These are phyloP conservation scores for Panagrolaimus sp. DNA, from an alignment of 1,140 invertebrate genomes.

Conservation along the genomic window DNA sequence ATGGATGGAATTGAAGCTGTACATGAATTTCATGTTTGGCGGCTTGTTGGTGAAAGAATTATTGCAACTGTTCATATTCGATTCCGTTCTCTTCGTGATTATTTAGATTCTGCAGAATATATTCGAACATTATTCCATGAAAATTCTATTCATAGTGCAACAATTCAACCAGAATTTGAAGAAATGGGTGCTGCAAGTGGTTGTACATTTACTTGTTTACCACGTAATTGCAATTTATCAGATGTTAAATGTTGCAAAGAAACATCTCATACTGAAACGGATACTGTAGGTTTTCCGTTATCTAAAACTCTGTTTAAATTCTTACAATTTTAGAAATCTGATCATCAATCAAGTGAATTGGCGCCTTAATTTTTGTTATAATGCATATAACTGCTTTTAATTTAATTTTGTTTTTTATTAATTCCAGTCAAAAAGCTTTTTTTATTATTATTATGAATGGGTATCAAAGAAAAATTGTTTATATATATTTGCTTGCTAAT, in stretches of 20 bases:
- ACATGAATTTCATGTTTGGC: conserved; percentile 66
- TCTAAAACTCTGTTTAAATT: neutral
- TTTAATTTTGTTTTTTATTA: too few species aligned
- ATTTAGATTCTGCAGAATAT: conserved; percentile 62
- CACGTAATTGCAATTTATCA: conserved; percentile 27
- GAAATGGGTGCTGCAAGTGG: conserved; percentile 32
- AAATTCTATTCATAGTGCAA: conserved; percentile 65
- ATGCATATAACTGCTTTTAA: too few species aligned
- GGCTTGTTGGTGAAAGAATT: conserved; percentile 63
- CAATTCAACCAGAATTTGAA: conserved; percentile 63
- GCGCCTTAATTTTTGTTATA: too few species aligned
- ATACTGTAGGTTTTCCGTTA: neutral
- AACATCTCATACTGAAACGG: neutral
- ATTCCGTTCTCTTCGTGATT: conserved; percentile 62
- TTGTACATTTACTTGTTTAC: conserved; percentile 31
- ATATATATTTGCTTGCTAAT: too few species aligned
- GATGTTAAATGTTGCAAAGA: conserved; percentile 15
- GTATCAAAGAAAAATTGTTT: too few species aligned
- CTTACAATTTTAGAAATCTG: neutral
- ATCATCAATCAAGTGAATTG: neutral
- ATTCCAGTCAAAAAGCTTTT: too few species aligned
- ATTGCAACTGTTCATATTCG: conserved; percentile 65
- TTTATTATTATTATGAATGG: too few species aligned
- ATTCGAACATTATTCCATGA: conserved; percentile 64
- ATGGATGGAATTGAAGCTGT: conserved; percentile 63